Conservation (phyloP, 1,140 invertebrate species). For the Brachionus asplanchnoidis region DNA sequence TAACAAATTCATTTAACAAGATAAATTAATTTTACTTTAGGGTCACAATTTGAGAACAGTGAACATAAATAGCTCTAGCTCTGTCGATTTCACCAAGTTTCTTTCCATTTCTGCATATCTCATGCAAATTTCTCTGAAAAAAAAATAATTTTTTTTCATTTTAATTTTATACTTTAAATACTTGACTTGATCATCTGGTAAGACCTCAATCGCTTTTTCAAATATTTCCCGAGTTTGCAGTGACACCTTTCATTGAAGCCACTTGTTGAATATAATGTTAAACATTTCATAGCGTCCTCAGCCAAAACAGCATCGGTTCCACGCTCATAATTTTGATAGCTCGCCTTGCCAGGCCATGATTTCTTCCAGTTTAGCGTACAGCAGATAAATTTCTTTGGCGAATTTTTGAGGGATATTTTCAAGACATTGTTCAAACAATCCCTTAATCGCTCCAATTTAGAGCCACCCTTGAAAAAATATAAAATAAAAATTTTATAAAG, state of each 20-base stretch:
- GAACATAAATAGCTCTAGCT: slow-evolving; percentile 89
- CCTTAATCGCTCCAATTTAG: slow-evolving; percentile 87
- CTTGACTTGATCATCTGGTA: slow-evolving; percentile 78
- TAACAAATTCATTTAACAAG: background rate
- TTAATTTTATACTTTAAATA: slow-evolving; percentile 42
- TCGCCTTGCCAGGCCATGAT: slow-evolving; percentile 90
- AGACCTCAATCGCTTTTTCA: slow-evolving; percentile 90
- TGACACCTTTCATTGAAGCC: slow-evolving; percentile 91
- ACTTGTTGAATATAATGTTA: slow-evolving; percentile 98
- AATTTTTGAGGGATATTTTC: slow-evolving; percentile 89
- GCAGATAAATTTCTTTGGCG: slow-evolving; percentile 76
- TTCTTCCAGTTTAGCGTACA: slow-evolving; percentile 97
- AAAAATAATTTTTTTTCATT: slow-evolving; percentile 20
- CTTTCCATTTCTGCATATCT: slow-evolving; percentile 95
- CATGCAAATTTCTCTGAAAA: slow-evolving; percentile 81
- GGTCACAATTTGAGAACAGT: slow-evolving; percentile 99
- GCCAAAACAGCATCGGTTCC: slow-evolving; percentile 82
- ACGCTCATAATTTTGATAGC: slow-evolving; percentile 97
- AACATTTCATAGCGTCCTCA: slow-evolving; percentile 72
- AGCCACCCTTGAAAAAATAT: slow-evolving; percentile 59
- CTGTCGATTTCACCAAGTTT: slow-evolving; percentile 92
- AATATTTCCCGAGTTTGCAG: slow-evolving; percentile 93
- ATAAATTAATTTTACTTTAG: slow-evolving; percentile 64
- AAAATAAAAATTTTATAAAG: slow-evolving; percentile 57
- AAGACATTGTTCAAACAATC: slow-evolving; percentile 98